These are phyloP conservation scores for Eumerus sabulonum DNA, from an alignment of 2,888 invertebrate species.

Conservation along the genomic window DNA sequence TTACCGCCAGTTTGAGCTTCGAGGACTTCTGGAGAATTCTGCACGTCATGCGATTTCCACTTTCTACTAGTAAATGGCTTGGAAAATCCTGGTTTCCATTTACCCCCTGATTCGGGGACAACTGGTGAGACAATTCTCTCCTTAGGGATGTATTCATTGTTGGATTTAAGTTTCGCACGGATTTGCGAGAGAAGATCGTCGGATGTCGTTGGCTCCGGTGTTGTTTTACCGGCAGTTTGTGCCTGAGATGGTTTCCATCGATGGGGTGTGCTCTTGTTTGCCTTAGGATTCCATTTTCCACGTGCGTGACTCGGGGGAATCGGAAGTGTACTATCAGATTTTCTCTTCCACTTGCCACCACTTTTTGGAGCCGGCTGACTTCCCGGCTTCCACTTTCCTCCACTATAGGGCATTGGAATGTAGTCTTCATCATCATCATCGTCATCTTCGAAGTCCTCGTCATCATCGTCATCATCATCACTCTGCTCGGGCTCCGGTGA, in stretches of 20 bases:
- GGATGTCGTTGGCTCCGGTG: background rate
- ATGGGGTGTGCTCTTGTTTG: background rate
- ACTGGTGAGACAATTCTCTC: background rate
- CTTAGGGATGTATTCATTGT: background rate
- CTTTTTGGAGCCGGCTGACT: slow-evolving; percentile 43
- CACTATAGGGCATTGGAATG: slow-evolving; percentile 79
- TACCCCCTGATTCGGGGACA: slow-evolving; percentile 70
- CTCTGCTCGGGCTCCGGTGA: slow-evolving; percentile 72
- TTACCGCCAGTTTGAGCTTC: slow-evolving; percentile 69
- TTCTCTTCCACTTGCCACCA: slow-evolving; percentile 49
- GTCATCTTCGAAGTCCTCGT: slow-evolving; percentile 76
- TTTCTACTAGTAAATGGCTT: slow-evolving; percentile 11
- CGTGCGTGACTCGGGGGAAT: slow-evolving; percentile 14
- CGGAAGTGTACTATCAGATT: background rate
- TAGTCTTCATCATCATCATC: slow-evolving; percentile 79
- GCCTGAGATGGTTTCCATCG: slow-evolving; percentile 7
- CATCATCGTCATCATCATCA: slow-evolving; percentile 74
- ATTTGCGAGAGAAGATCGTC: background rate
- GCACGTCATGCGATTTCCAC: background rate
- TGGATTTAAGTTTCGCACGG: slow-evolving; percentile 15
- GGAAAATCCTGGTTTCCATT: slow-evolving; percentile 68
- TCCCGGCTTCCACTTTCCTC: slow-evolving; percentile 62
- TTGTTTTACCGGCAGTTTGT: background rate
- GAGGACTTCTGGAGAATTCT: slow-evolving; percentile 51
- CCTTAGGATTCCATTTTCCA: slow-evolving; percentile 41